Conservation (phyloP, 2,797 vertebrate species). For the Chelon labrosus region DNA sequence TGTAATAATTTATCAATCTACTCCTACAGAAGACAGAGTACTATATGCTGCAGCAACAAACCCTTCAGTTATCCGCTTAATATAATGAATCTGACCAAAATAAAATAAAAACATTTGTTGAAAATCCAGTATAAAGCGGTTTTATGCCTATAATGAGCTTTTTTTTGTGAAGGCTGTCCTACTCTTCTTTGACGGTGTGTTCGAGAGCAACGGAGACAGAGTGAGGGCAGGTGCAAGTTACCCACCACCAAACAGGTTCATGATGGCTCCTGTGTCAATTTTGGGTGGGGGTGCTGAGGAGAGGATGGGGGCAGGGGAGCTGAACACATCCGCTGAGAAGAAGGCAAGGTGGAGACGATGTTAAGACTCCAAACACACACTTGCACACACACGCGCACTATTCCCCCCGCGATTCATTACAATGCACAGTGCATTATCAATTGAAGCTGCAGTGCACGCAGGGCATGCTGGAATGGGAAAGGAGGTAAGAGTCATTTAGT, state of each 20-base stretch:
- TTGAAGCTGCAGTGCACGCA: slow-evolving; percentile 43
- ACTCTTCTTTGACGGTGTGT: slow-evolving; percentile 26
- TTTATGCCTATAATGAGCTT: background rate
- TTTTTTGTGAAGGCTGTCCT: background rate
- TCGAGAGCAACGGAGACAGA: slow-evolving; percentile 27
- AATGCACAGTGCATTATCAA: slow-evolving; percentile 38
- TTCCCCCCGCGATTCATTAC: slow-evolving; percentile 20
- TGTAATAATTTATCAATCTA: background rate
- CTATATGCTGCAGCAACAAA: slow-evolving; percentile 9
- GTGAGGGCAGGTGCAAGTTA: slow-evolving; percentile 77
- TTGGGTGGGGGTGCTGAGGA: slow-evolving; percentile 90
- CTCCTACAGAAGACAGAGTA: background rate
- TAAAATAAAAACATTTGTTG: background rate
- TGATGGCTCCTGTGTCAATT: slow-evolving; percentile 91
- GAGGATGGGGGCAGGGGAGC: slow-evolving; percentile 88
- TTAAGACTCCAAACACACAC: slow-evolving; percentile 52
- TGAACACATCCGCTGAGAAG: slow-evolving; percentile 92
- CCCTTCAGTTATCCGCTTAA: background rate
- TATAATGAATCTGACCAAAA: background rate
- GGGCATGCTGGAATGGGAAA: slow-evolving; percentile 61
- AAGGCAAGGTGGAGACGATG: slow-evolving; percentile 68
- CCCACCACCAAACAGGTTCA: slow-evolving; percentile 98
- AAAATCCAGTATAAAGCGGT: no score
- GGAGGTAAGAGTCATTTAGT: slow-evolving; percentile 40
- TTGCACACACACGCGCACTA: slow-evolving; percentile 22